Conservation (phyloP, 2,888 invertebrate genomes). For the Dicycla oo region DNA sequence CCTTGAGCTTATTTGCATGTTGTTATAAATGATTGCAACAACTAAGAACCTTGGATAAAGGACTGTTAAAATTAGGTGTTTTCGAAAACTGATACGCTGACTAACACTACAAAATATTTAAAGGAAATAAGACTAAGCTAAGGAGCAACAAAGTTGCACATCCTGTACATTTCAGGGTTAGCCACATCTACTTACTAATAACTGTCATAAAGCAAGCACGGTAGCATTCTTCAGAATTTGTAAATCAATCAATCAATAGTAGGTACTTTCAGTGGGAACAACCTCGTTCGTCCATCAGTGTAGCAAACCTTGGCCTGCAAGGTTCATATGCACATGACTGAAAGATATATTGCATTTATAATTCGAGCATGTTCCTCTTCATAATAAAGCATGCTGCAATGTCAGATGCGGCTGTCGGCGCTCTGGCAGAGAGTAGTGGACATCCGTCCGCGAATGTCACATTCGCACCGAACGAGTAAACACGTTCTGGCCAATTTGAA, state of each 20-base stretch:
- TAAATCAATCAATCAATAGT: conserved; percentile 67
- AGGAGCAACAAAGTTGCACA: conserved; percentile 33
- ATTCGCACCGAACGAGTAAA: conserved; percentile 70
- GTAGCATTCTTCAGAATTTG: conserved; percentile 44
- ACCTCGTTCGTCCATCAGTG: conserved; percentile 78
- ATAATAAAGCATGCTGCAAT: conserved; percentile 75
- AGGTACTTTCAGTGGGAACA: conserved; percentile 64
- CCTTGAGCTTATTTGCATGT: conserved; percentile 39
- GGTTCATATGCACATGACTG: conserved; percentile 73
- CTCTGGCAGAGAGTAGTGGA: conserved; percentile 62
- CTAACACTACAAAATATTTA: conserved; percentile 42
- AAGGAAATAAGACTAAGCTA: conserved; percentile 39
- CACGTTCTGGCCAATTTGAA: conserved; percentile 67
- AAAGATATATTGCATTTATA: conserved; percentile 77
- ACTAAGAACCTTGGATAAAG: conserved; percentile 35
- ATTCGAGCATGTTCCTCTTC: conserved; percentile 71
- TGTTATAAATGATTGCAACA: conserved; percentile 18
- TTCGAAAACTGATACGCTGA: conserved; percentile 51
- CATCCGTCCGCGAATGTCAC: conserved; percentile 66
- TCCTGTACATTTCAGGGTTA: conserved; percentile 43
- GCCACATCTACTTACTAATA: conserved; percentile 56
- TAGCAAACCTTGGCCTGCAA: conserved; percentile 76
- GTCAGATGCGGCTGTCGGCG: conserved; percentile 72
- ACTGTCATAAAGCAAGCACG: conserved; percentile 41
- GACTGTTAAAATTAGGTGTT: conserved; percentile 52